Percentiles rank a stretch among this genome's conserved stretches.
These are phyloP conservation scores for Brachionus angularis DNA, from an alignment of 1,140 invertebrate species.

Conservation along the genomic window DNA sequence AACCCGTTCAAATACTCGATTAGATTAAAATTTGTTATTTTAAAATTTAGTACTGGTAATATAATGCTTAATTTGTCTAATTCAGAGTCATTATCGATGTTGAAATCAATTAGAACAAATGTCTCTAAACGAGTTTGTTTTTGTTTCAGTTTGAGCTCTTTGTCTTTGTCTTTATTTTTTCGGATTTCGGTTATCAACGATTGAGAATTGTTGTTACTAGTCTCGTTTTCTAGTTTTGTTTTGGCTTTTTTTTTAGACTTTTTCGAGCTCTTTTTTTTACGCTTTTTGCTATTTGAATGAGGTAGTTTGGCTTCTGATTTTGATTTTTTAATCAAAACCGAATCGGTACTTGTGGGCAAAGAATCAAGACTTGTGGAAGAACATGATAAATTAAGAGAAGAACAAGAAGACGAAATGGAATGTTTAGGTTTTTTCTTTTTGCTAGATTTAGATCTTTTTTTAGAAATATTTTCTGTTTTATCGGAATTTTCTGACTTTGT, in stretches of 20 bases:
- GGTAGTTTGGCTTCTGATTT: too few relatives aligned
- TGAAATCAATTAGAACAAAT: slow-evolving; percentile 1
- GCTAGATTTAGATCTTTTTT: too few relatives aligned
- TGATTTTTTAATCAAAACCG: too few relatives aligned
- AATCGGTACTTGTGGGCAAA: too few relatives aligned
- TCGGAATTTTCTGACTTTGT: too few relatives aligned
- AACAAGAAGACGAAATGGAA: too few relatives aligned
- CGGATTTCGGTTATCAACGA: neutral
- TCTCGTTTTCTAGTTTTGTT: neutral
- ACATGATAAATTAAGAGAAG: too few relatives aligned
- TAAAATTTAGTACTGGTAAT: neutral
- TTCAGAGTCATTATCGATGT: neutral
- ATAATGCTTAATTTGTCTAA: neutral
- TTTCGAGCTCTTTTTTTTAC: slow-evolving; percentile 21
- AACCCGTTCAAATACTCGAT: neutral
- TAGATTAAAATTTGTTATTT: slow-evolving; percentile 4
- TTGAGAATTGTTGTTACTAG: neutral
- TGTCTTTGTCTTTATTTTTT: slow-evolving; percentile 14
- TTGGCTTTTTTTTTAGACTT: slow-evolving; percentile 16
- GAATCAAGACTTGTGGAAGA: too few relatives aligned
- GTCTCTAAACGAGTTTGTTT: neutral
- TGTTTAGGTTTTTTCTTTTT: too few relatives aligned
- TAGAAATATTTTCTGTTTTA: too few relatives aligned
- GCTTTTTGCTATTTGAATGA: neutral
- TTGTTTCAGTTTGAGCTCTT: neutral